Conservation (phyloP, 2,113 vertebrate species). For the Cynopterus brachyotis region DNA sequence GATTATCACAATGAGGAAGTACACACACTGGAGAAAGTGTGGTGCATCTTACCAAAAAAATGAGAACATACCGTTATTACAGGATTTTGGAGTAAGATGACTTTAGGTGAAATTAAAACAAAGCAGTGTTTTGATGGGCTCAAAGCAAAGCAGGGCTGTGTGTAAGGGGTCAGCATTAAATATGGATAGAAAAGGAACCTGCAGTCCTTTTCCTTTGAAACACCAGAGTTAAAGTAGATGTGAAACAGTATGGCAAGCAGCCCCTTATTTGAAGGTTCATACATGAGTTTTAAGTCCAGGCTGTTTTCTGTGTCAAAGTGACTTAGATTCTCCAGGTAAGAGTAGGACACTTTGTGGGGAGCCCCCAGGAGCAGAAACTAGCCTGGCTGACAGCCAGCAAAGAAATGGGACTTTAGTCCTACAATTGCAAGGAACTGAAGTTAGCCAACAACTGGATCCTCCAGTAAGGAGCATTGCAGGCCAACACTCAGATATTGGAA, state of each 20-base stretch:
- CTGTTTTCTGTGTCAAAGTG: neutral
- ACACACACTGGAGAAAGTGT: neutral
- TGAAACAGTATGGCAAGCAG: neutral
- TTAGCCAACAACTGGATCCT: neutral
- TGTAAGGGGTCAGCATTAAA: neutral
- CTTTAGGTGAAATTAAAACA: neutral
- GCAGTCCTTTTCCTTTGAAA: neutral
- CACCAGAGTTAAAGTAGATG: neutral
- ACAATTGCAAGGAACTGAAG: neutral
- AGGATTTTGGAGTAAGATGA: neutral
- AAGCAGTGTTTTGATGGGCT: neutral
- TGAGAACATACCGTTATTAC: neutral
- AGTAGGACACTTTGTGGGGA: neutral
- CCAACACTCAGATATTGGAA: too few relatives aligned
- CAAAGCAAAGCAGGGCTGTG: neutral
- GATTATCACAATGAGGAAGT: neutral
- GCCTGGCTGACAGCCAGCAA: neutral
- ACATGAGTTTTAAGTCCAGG: neutral
- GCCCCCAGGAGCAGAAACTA: neutral
- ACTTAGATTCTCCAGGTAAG: neutral
- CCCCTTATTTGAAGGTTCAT: neutral
- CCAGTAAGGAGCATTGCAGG: too few relatives aligned
- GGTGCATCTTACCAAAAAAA: neutral
- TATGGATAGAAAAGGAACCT: neutral
- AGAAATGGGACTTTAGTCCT: neutral